phyloP scores from a whole-genome alignment of 2,797 vertebrate species.

The Gadopsis marmoratus region DNA sequence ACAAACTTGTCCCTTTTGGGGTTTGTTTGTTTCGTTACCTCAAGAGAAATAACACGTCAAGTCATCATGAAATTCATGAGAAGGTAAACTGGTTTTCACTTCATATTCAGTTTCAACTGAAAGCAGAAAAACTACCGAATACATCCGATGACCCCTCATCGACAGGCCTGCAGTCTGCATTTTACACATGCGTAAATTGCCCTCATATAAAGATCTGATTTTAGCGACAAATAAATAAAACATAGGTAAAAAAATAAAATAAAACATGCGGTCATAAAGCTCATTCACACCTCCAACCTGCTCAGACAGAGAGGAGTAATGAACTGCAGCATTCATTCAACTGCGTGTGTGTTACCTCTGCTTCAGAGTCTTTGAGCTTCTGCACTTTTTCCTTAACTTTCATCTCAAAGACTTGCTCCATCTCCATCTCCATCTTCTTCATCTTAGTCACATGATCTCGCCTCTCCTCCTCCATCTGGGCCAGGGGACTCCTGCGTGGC shows the following conservation, averaged over 20 bases:
- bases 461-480: constrained; percentile 99
- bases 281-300: constrained; percentile 10
- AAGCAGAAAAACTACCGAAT: neutral
- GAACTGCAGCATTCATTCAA: neutral
- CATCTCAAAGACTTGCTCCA: constrained; percentile 99
- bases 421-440: constrained; percentile 99
- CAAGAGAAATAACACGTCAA: neutral
- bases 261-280: neutral
- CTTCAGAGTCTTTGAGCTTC: constrained; percentile 99
- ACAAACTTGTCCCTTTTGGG: neutral
- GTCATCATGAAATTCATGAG: neutral
- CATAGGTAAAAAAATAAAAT: neutral
- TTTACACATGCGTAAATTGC: neutral
- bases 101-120: neutral
- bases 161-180: no score
- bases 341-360: constrained; percentile 88
- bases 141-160: no score
- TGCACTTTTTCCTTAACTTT: constrained; percentile 99
- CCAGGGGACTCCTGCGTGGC: constrained; percentile 92
- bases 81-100: neutral
- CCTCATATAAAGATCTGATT: neutral
- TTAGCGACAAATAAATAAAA: neutral
- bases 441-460: constrained; percentile 97
- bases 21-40: no score
- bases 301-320: constrained; percentile 7